These are phyloP conservation scores for Galbula dea DNA, from an alignment of 2,113 vertebrate genomes.

Conservation along the genomic window DNA sequence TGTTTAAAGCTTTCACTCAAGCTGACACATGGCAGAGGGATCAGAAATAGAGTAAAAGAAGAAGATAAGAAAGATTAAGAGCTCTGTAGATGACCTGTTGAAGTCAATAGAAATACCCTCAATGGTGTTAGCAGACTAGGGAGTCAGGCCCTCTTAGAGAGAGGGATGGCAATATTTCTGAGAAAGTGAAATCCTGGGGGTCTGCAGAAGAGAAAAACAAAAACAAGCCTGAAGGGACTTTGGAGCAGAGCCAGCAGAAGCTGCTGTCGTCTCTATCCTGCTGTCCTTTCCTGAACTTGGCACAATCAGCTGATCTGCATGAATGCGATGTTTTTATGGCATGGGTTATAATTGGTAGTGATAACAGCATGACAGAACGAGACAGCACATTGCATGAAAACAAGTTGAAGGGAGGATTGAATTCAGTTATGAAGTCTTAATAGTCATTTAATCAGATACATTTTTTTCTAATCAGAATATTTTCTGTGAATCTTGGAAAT, in stretches of 20 bases:
- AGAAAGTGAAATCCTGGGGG: background rate
- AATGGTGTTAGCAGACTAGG: background rate
- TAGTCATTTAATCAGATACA: conserved; percentile 19
- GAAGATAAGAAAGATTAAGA: background rate
- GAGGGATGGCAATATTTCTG: background rate
- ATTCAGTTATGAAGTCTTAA: conserved; percentile 44
- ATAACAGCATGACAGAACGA: background rate
- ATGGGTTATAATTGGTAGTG: conserved; percentile 39
- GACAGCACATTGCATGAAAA: conserved; percentile 28
- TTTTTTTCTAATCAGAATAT: conserved; percentile 52
- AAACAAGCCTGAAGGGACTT: conserved; percentile 25
- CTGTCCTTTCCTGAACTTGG: conserved; percentile 67
- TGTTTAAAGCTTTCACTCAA: background rate
- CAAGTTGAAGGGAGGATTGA: conserved; percentile 26
- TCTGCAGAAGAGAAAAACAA: conserved; percentile 32
- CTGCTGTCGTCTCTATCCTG: conserved; percentile 52
- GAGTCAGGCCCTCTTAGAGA: background rate
- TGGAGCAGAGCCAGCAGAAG: conserved; percentile 34
- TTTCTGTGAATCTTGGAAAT: conserved; percentile 51
- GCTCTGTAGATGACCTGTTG: background rate
- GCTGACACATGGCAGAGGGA: background rate
- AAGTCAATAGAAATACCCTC: background rate
- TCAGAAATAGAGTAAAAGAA: background rate
- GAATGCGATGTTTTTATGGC: conserved; percentile 61
- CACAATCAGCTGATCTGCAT: conserved; percentile 59